Percentiles rank a stretch among this genome's conserved stretches.
These are phyloP conservation scores for Amiota minor DNA, from an alignment of 2,888 invertebrate genomes.

Conservation along the genomic window DNA sequence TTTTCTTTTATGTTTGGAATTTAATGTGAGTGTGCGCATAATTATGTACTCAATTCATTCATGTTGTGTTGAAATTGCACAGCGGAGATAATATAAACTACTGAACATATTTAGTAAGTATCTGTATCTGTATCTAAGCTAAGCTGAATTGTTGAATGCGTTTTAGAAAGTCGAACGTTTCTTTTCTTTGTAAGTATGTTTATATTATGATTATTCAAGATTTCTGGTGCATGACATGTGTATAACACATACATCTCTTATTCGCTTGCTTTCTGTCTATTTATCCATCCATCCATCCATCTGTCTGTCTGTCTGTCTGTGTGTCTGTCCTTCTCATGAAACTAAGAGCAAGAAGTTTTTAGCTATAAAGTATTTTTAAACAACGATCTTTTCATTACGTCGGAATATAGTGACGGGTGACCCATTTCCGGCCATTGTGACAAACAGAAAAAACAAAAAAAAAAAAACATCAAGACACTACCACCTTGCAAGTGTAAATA, in stretches of 20 bases:
- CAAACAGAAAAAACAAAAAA: neutral
- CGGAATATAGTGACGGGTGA: too few relatives aligned
- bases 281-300: too few relatives aligned
- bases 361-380: neutral
- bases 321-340: too few relatives aligned
- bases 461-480: neutral
- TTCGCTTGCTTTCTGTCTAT: neutral
- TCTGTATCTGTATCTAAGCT: constrained; percentile 48
- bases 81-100: constrained; percentile 11
- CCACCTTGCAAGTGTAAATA: neutral
- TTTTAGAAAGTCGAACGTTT: constrained; percentile 64
- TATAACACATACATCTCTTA: constrained; percentile 27
- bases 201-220: constrained; percentile 49
- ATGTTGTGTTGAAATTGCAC: constrained; percentile 11
- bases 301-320: too few relatives aligned
- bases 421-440: neutral
- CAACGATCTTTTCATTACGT: neutral
- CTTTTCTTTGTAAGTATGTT: constrained; percentile 38
- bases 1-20: neutral
- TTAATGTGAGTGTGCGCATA: constrained; percentile 18
- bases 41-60: constrained; percentile 34
- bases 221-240: constrained; percentile 72
- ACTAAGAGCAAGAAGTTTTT: too few relatives aligned
- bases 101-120: constrained; percentile 33
- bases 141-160: constrained; percentile 29